A percentile compares a stretch with the other conserved stretches of the same genome.
Conservation (phyloP, 2,888 invertebrate genomes). For the Geotrupes spiniger region DNA sequence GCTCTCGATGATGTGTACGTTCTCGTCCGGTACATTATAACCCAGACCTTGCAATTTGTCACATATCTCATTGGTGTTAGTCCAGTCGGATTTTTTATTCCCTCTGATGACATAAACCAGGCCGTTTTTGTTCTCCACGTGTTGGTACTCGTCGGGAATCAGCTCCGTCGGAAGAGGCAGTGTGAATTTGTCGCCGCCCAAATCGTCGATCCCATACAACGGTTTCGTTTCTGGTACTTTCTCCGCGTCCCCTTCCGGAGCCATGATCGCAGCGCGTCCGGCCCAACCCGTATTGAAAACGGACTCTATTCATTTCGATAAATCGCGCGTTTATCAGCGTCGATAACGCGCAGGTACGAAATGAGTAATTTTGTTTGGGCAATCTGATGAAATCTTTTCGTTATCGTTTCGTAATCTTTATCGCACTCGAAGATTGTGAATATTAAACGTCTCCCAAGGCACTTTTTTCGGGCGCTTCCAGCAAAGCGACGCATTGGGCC, state of each 20-base stretch:
- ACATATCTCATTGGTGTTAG: slow-evolving; percentile 24
- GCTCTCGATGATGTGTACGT: slow-evolving; percentile 25
- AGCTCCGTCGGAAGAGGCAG: slow-evolving; percentile 43
- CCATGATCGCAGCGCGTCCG: too few relatives aligned
- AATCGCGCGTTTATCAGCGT: too few relatives aligned
- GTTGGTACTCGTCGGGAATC: slow-evolving; percentile 43
- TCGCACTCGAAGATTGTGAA: too few relatives aligned
- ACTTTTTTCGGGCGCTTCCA: too few relatives aligned
- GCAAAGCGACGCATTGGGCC: too few relatives aligned
- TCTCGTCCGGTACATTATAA: slow-evolving; percentile 26
- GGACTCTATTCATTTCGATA: too few relatives aligned
- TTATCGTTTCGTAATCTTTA: too few relatives aligned
- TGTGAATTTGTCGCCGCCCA: slow-evolving; percentile 23
- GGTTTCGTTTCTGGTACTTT: not conserved
- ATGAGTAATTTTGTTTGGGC: too few relatives aligned
- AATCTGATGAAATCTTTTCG: too few relatives aligned
- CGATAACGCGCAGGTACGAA: too few relatives aligned
- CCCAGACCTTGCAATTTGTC: slow-evolving; percentile 25
- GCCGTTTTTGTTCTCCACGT: slow-evolving; percentile 24
- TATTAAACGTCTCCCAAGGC: too few relatives aligned
- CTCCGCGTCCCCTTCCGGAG: not conserved
- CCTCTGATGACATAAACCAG: slow-evolving; percentile 27
- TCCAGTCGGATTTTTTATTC: slow-evolving; percentile 18
- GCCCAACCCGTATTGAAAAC: too few relatives aligned
- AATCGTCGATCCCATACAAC: not conserved